phyloP scores from a whole-genome alignment of 2,797 vertebrate genomes.

The Uromys caudimaculatus region DNA sequence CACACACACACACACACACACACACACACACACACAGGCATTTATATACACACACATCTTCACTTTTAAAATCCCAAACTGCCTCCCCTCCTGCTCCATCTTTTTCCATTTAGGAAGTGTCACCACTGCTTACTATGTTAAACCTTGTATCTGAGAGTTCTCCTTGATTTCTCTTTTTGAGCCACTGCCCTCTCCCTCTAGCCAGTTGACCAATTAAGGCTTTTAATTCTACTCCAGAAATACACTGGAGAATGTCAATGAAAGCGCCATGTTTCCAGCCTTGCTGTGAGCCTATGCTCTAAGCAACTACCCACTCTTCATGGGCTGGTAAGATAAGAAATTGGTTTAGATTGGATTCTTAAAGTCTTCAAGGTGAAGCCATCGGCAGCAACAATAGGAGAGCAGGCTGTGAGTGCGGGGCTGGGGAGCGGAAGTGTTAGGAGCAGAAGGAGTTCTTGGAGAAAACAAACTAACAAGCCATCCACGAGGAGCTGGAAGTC shows the following conservation, averaged over 20 bases:
- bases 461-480: not conserved
- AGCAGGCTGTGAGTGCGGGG: not conserved
- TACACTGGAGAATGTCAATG: not conserved
- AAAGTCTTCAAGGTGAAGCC: not conserved
- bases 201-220: not conserved
- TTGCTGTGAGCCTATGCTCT: not conserved
- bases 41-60: not conserved
- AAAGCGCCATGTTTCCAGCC: not conserved
- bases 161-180: not conserved
- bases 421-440: no score
- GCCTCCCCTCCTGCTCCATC: accelerated
- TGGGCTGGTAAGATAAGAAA: not conserved
- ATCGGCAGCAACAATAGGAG: not conserved
- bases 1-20: no score
- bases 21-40: no score
- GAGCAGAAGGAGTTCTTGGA: not conserved
- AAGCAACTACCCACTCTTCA: not conserved
- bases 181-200: not conserved
- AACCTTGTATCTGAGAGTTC: not conserved
- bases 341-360: not conserved
- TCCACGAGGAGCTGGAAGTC: not conserved
- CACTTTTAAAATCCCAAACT: not conserved
- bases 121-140: not conserved
- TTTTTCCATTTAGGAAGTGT: not conserved
- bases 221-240: not conserved